These are phyloP conservation scores for Okamejei kenojei DNA, from an alignment of 2,797 vertebrate genomes.

Conservation along the genomic window DNA sequence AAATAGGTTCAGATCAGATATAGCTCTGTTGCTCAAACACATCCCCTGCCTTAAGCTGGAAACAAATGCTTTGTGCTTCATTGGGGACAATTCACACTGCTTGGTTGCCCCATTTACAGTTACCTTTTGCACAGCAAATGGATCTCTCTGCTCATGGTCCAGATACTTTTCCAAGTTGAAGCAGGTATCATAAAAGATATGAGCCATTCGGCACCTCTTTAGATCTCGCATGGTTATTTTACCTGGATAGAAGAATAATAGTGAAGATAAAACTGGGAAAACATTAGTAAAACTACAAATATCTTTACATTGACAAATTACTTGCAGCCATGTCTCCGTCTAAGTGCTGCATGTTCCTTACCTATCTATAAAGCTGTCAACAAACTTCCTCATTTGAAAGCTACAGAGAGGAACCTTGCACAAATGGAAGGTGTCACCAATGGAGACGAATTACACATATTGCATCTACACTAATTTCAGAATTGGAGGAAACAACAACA, in stretches of 20 bases:
- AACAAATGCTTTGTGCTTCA: neutral
- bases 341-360: neutral
- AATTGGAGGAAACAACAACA: too few relatives aligned
- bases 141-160: constrained; percentile 98
- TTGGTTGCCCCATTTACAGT: neutral
- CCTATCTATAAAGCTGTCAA: neutral
- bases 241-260: constrained; percentile 56
- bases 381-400: neutral
- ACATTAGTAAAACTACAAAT: constrained; percentile 33
- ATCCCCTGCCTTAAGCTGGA: neutral
- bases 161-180: constrained; percentile 98
- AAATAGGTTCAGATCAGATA: neutral
- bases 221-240: constrained; percentile 87
- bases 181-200: constrained; percentile 97
- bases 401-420: too few relatives aligned
- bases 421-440: too few relatives aligned
- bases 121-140: constrained; percentile 98
- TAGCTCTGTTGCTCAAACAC: neutral
- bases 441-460: too few relatives aligned
- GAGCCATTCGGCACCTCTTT: constrained; percentile 91
- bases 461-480: too few relatives aligned
- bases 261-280: neutral
- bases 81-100: neutral
- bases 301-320: neutral
- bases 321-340: neutral